Conservation (phyloP, 2,888 invertebrate species). For the Trachelus stipa region DNA sequence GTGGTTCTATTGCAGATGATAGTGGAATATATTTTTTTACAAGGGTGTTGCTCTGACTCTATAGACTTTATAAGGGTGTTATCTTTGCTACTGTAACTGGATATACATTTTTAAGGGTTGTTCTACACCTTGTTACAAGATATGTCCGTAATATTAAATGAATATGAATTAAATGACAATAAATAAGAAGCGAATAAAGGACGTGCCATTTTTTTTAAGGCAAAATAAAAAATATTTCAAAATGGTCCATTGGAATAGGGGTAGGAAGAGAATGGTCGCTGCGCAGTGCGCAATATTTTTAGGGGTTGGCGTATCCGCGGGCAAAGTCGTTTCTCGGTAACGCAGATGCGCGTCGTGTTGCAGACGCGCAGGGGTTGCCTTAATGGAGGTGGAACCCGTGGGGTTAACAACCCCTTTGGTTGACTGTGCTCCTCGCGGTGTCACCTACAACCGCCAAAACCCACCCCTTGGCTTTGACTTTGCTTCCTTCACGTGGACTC, state of each 20-base stretch:
- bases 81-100: background rate
- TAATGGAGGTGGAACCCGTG: constrained; percentile 38
- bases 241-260: background rate
- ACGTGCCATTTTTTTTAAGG: background rate
- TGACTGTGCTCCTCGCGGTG: constrained; percentile 41
- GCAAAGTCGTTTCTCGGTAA: constrained; percentile 27
- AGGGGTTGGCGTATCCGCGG: background rate
- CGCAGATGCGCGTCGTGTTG: constrained; percentile 31
- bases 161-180: background rate
- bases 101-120: background rate
- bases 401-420: constrained; percentile 44
- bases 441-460: constrained; percentile 40
- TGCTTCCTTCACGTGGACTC: constrained; percentile 35
- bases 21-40: background rate
- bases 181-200: background rate
- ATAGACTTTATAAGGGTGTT: no score
- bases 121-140: background rate
- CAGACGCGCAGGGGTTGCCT: constrained; percentile 40
- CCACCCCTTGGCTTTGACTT: constrained; percentile 35
- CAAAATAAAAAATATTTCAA: background rate
- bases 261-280: constrained; percentile 10
- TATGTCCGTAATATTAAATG: background rate
- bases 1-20: background rate
- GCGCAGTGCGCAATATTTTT: constrained; percentile 6
- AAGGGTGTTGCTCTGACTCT: background rate